Conservation (phyloP, 2,797 vertebrate species). For the Falco naumanni region DNA sequence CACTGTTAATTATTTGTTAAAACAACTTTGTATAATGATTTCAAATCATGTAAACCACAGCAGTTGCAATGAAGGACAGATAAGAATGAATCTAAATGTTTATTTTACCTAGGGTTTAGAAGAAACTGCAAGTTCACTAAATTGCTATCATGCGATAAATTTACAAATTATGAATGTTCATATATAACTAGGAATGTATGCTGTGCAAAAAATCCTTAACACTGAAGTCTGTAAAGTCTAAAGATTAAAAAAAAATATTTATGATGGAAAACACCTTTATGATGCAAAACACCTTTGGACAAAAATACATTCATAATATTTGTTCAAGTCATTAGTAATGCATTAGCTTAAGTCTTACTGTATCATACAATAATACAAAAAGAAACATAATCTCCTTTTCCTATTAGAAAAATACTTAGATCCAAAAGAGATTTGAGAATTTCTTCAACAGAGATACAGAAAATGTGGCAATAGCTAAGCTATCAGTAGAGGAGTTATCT, state of each 20-base stretch:
- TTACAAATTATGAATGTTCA: neutral
- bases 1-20: neutral
- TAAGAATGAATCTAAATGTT: neutral
- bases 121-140: neutral
- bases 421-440: neutral
- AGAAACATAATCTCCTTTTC: neutral
- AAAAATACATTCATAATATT: neutral
- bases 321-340: neutral
- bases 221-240: neutral
- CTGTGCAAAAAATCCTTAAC: neutral
- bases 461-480: neutral
- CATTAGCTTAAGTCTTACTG: neutral
- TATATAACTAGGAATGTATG: neutral
- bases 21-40: slow-evolving; percentile 4
- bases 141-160: neutral
- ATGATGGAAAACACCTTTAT: neutral
- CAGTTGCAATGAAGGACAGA: neutral
- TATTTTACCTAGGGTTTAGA: neutral
- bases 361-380: neutral
- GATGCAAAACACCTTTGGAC: neutral
- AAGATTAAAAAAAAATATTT: neutral
- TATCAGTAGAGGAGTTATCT: neutral
- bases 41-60: neutral
- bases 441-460: neutral
- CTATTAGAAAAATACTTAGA: neutral